phyloP scores from a whole-genome alignment of 2,113 vertebrate species.

The Neogale vison region DNA sequence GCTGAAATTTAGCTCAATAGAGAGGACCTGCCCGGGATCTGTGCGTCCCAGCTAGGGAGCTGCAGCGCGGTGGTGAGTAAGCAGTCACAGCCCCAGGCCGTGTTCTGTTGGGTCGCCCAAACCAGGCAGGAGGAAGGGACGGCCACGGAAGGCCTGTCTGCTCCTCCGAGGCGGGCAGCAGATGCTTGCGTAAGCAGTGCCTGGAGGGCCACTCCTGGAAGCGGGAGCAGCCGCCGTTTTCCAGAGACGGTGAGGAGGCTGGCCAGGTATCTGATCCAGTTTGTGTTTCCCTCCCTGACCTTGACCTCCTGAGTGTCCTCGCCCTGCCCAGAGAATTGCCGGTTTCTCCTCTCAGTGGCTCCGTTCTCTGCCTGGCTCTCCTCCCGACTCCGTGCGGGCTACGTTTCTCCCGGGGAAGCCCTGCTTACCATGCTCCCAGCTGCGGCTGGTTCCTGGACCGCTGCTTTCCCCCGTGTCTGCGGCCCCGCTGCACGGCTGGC shows the following conservation, averaged over 20 bases:
- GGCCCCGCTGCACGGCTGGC: too few relatives aligned
- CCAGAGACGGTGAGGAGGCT: not conserved
- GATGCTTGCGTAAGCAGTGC: rapidly evolving
- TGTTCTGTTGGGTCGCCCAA: not conserved
- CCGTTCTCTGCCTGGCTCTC: too few relatives aligned
- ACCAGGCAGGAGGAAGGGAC: not conserved
- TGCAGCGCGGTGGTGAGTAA: rapidly evolving
- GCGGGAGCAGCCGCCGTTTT: rapidly evolving
- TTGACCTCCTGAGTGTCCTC: not conserved
- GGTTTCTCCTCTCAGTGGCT: not conserved
- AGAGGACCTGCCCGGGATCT: too few relatives aligned
- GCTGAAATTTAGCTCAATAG: not conserved
- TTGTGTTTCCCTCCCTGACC: not conserved
- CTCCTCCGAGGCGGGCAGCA: rapidly evolving
- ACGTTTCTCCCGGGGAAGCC: not conserved
- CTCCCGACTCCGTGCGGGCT: not conserved
- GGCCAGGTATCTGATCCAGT: rapidly evolving
- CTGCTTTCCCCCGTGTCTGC: not conserved
- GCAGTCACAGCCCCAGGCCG: not conserved
- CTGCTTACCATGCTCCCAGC: not conserved
- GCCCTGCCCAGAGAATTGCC: not conserved
- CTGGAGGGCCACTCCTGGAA: too few relatives aligned
- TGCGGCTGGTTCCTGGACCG: not conserved
- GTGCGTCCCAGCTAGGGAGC: not conserved
- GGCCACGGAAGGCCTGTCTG: not conserved